These are phyloP conservation scores for Alloplasta piceator DNA, from an alignment of 2,888 invertebrate species.

Conservation along the genomic window DNA sequence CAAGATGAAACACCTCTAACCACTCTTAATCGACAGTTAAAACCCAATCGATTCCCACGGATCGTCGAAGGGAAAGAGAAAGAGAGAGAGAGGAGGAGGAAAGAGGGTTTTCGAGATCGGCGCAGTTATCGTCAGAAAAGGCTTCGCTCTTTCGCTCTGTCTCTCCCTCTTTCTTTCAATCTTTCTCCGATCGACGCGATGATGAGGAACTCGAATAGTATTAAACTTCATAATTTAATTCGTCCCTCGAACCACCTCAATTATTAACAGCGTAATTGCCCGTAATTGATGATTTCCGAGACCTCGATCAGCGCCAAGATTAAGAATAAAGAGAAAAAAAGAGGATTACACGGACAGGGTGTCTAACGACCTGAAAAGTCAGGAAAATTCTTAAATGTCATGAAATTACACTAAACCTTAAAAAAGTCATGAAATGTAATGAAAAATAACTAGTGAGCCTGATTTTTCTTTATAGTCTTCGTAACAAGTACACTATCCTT, in stretches of 20 bases:
- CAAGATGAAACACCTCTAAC: slow-evolving; percentile 58
- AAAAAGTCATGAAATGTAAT: too few species aligned
- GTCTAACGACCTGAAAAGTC: too few species aligned
- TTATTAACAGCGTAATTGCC: slow-evolving; percentile 54
- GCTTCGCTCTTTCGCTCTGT: slow-evolving; percentile 1
- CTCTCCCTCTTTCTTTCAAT: background rate
- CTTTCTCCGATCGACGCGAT: background rate
- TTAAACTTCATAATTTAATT: slow-evolving; percentile 60
- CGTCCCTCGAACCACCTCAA: slow-evolving; percentile 38
- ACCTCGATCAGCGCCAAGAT: slow-evolving; percentile 20
- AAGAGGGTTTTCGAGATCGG: background rate
- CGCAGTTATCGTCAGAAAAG: slow-evolving; percentile 12
- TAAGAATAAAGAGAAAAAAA: slow-evolving; percentile 3
- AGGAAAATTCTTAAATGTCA: too few species aligned
- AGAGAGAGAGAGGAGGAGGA: background rate
- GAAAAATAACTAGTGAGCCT: too few species aligned
- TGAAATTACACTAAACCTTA: too few species aligned
- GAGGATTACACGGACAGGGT: background rate
- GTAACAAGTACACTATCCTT: too few species aligned
- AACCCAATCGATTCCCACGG: slow-evolving; percentile 66
- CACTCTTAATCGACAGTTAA: slow-evolving; percentile 62
- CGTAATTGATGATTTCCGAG: slow-evolving; percentile 50
- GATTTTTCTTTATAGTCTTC: too few species aligned
- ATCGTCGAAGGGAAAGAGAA: slow-evolving; percentile 23
- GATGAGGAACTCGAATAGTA: slow-evolving; percentile 48